Evolutionary conservation across 2,797 vertebrate species (phyloP).

Genomic region (Spheniscus humboldti): DNA sequence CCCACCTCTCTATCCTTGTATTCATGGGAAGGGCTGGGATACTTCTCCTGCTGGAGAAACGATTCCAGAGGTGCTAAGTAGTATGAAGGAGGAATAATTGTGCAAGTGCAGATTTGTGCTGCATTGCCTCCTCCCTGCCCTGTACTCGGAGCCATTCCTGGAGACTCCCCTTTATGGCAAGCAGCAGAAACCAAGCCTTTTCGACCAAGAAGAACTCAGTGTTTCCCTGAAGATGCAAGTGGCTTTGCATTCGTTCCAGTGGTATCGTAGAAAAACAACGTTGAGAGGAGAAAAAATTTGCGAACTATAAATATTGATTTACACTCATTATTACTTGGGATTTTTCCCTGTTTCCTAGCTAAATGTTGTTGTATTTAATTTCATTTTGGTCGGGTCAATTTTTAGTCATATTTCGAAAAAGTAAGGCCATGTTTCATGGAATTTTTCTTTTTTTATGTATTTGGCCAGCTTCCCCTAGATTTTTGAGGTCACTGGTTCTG

Average conservation of each 20-base stretch:
- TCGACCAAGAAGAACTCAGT: background rate
- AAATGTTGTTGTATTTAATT: background rate
- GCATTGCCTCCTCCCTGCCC: background rate
- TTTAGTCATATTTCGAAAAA: background rate
- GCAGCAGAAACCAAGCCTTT: background rate
- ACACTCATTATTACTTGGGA: background rate
- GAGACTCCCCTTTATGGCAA: background rate
- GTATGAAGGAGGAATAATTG: background rate
- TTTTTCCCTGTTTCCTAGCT: background rate
- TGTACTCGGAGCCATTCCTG: background rate
- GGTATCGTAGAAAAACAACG: background rate
- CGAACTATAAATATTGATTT: background rate
- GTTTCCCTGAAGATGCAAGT: background rate
- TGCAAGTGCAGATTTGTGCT: background rate
- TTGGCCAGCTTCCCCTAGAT: background rate
- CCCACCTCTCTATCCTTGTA: background rate
- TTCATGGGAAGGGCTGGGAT: background rate
- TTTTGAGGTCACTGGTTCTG: conserved; percentile 21
- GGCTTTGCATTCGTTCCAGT: background rate
- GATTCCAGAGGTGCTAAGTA: background rate
- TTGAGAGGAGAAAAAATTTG: background rate
- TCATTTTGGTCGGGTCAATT: background rate
- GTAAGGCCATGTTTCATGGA: background rate
- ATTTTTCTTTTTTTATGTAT: background rate
- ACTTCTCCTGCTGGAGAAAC: background rate